Evolutionary conservation across 2,797 vertebrate species (phyloP).

Genomic region (Myiotriccus ornatus): DNA sequence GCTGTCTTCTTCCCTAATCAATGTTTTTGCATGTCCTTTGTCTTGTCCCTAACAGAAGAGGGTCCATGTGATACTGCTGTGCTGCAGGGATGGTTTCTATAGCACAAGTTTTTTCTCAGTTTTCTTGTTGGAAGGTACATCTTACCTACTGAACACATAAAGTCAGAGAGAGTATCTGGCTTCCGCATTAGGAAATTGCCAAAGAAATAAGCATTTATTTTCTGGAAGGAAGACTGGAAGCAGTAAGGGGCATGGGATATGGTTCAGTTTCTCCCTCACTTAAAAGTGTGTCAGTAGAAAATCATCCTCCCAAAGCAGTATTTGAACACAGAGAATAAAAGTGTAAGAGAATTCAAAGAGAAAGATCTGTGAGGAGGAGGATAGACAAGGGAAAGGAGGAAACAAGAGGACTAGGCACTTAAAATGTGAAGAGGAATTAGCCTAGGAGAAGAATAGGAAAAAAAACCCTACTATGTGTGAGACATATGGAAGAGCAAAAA

Average conservation of each 20-base stretch:
- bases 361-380: neutral
- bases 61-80: neutral
- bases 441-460: neutral
- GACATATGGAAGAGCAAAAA: neutral
- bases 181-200: neutral
- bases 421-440: neutral
- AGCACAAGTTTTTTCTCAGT: neutral
- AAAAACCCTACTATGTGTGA: neutral
- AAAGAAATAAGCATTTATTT: neutral
- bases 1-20: neutral
- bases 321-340: neutral
- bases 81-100: neutral
- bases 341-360: neutral
- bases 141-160: neutral
- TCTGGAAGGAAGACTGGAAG: neutral
- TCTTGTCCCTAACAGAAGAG: neutral
- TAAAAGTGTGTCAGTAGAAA: neutral
- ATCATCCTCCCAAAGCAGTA: neutral
- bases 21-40: neutral
- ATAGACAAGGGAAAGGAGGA: neutral
- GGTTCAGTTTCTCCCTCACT: neutral
- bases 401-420: neutral
- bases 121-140: neutral
- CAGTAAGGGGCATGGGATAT: neutral
- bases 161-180: neutral